Evolutionary conservation across 2,797 vertebrate species (phyloP).

Genomic region (Chloroceryle inda): DNA sequence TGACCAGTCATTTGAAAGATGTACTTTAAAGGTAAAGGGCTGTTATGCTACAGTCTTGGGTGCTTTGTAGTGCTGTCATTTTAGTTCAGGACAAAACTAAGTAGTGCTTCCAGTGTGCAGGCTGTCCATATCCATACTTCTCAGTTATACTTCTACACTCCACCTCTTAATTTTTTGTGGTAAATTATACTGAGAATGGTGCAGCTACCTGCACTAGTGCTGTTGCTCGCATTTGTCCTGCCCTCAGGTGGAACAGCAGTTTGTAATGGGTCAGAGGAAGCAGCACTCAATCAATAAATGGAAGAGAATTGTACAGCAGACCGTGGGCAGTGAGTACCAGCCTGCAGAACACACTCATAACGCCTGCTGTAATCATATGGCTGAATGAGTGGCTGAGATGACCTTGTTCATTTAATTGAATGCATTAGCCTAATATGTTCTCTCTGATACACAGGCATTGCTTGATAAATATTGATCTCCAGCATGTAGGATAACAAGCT

Average conservation of each 20-base stretch:
- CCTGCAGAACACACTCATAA: background rate
- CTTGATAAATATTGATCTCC: background rate
- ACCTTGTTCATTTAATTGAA: background rate
- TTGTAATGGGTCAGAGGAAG: background rate
- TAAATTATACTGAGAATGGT: background rate
- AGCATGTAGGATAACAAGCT: background rate
- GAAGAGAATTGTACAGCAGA: background rate
- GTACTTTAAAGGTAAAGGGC: background rate
- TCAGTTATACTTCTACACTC: background rate
- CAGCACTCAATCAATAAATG: background rate
- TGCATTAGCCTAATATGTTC: background rate
- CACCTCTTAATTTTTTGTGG: background rate
- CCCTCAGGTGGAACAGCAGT: background rate
- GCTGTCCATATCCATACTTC: background rate
- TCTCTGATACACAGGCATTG: background rate
- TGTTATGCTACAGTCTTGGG: background rate
- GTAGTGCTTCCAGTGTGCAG: background rate
- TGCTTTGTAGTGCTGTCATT: background rate
- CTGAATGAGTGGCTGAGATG: background rate
- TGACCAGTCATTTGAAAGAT: background rate
- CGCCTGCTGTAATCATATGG: background rate
- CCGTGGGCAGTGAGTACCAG: background rate
- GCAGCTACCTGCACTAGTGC: background rate
- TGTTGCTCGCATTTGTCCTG: accelerated
- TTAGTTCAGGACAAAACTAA: background rate